phyloP scores from a whole-genome alignment of 1,140 invertebrate species.

The Drosophila suzukii region DNA sequence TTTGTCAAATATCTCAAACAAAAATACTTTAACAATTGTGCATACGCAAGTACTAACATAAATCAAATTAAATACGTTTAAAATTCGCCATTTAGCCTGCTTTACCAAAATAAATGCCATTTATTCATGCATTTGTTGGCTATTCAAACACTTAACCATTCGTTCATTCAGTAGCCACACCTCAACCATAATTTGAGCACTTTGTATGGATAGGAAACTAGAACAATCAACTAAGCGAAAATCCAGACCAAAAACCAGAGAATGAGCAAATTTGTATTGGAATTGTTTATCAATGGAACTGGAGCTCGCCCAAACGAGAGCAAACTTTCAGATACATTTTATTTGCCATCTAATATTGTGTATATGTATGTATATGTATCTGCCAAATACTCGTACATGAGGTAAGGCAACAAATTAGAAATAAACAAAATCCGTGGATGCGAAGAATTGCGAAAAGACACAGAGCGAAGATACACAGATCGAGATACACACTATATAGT shows the following conservation, averaged over 20 bases:
- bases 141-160: slow-evolving; percentile 22
- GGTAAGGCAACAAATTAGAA: slow-evolving; percentile 56
- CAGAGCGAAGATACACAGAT: slow-evolving; percentile 26
- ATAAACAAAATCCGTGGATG: slow-evolving; percentile 49
- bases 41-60: slow-evolving; percentile 13
- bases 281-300: slow-evolving; percentile 61
- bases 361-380: slow-evolving; percentile 8
- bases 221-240: slow-evolving; percentile 33
- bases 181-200: slow-evolving; percentile 27
- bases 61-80: slow-evolving; percentile 14
- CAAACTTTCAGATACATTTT: slow-evolving; percentile 29
- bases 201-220: slow-evolving; percentile 40
- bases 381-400: slow-evolving; percentile 30
- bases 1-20: slow-evolving; percentile 5
- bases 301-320: slow-evolving; percentile 24
- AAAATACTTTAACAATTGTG: background rate
- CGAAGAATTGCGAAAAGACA: slow-evolving; percentile 51
- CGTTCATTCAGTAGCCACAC: slow-evolving; percentile 37
- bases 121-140: slow-evolving; percentile 25
- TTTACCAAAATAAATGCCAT: slow-evolving; percentile 24
- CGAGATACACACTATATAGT: slow-evolving; percentile 21
- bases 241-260: slow-evolving; percentile 29
- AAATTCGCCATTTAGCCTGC: slow-evolving; percentile 17
- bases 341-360: background rate
- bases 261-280: slow-evolving; percentile 48